Conservation (phyloP, 2,113 vertebrate species). For the Natator depressus region DNA sequence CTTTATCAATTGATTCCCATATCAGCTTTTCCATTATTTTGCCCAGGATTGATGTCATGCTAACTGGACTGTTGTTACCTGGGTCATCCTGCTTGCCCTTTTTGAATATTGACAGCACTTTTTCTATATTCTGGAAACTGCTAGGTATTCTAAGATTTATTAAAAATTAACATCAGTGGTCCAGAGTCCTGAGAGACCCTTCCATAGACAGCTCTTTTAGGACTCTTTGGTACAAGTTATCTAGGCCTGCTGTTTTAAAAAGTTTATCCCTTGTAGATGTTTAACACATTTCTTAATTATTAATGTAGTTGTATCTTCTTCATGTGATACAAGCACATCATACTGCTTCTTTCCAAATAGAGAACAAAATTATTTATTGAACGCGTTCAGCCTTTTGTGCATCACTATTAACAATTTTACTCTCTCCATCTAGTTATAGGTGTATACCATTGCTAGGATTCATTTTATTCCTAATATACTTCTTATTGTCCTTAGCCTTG, state of each 20-base stretch:
- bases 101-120: background rate
- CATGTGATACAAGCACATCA: background rate
- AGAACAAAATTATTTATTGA: background rate
- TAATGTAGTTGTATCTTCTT: background rate
- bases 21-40: slow-evolving; percentile 22
- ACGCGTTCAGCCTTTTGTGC: background rate
- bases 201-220: background rate
- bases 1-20: background rate
- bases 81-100: slow-evolving; percentile 11
- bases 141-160: slow-evolving; percentile 5
- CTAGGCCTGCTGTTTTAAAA: background rate
- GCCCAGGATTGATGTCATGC: background rate
- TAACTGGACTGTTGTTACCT: slow-evolving; percentile 28
- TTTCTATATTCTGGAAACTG: slow-evolving; percentile 13
- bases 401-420: background rate
- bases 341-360: background rate
- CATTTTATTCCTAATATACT: background rate
- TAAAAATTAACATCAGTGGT: background rate
- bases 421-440: background rate
- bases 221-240: background rate
- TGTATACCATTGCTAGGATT: background rate
- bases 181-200: fast-evolving
- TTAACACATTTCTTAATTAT: background rate
- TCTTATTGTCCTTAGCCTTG: background rate
- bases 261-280: background rate